Evolutionary conservation across 2,888 invertebrate genomes (phyloP).

Genomic region (Amphipyra tragopoginis): DNA sequence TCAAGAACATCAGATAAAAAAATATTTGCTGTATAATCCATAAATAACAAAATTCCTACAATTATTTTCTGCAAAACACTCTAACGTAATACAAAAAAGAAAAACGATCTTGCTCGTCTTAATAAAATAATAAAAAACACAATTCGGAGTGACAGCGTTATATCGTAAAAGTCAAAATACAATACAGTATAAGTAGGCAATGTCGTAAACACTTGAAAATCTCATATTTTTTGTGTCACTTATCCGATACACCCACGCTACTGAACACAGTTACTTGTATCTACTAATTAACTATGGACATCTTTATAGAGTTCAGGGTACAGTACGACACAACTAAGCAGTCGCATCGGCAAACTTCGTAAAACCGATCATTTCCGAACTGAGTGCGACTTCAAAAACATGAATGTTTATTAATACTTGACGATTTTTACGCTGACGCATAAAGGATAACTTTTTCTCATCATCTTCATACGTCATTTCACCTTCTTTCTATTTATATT

Average conservation of each 20-base stretch:
- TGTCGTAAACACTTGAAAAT: constrained; percentile 46
- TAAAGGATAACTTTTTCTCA: no score
- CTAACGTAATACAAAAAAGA: constrained; percentile 25
- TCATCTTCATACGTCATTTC: no score
- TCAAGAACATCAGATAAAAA: constrained; percentile 2
- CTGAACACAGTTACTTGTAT: constrained; percentile 27
- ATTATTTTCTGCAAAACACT: constrained; percentile 25
- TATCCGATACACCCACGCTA: constrained; percentile 26
- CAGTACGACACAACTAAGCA: no score
- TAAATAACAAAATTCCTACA: constrained; percentile 17
- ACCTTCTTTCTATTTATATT: no score
- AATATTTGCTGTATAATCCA: constrained; percentile 1
- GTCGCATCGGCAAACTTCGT: no score
- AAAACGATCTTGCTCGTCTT: constrained; percentile 19
- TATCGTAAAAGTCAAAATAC: constrained; percentile 50
- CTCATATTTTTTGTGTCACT: constrained; percentile 48
- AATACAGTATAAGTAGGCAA: constrained; percentile 40
- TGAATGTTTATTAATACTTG: no score
- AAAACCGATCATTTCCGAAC: no score
- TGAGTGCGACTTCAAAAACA: no score
- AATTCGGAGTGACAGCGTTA: constrained; percentile 32
- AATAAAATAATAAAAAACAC: constrained; percentile 45
- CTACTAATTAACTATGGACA: constrained; percentile 38
- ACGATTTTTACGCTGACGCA: no score
- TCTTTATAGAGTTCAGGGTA: not conserved